Evolutionary conservation across 2,113 vertebrate genomes (phyloP).

Genomic region (Papio anubis): DNA sequence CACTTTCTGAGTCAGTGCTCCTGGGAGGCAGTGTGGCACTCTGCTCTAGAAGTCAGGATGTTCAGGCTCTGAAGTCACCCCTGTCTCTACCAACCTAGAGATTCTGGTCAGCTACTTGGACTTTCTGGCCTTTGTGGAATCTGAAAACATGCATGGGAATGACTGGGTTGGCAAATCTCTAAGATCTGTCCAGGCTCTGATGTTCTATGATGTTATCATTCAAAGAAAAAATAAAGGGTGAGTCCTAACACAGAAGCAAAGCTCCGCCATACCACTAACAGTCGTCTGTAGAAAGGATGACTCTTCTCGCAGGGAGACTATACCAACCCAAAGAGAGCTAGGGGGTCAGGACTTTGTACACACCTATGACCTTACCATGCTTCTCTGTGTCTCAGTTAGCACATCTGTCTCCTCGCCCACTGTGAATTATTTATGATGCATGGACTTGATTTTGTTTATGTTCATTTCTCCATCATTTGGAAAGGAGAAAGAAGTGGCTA

Average conservation of each 20-base stretch:
- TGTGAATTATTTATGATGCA: background rate
- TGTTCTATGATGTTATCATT: background rate
- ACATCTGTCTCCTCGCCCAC: background rate
- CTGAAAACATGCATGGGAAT: background rate
- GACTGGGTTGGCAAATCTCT: background rate
- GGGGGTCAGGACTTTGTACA: background rate
- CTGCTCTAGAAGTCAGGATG: background rate
- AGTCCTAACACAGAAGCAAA: background rate
- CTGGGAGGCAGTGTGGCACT: fast-evolving
- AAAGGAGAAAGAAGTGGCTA: background rate
- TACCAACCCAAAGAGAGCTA: fast-evolving
- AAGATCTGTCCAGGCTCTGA: background rate
- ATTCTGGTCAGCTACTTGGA: background rate
- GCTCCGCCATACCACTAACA: background rate
- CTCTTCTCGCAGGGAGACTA: background rate
- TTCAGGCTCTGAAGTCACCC: background rate
- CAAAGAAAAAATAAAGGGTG: background rate
- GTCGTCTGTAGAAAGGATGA: no score
- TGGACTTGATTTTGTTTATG: background rate
- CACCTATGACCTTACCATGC: fast-evolving
- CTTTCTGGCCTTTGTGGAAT: background rate
- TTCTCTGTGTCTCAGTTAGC: background rate
- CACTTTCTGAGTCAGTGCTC: background rate
- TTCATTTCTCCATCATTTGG: background rate
- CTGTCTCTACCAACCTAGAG: background rate